Base-by-base conservation (phyloP, 2,888 invertebrate genomes). In the Venustoraphidia nigricollis region DNA sequence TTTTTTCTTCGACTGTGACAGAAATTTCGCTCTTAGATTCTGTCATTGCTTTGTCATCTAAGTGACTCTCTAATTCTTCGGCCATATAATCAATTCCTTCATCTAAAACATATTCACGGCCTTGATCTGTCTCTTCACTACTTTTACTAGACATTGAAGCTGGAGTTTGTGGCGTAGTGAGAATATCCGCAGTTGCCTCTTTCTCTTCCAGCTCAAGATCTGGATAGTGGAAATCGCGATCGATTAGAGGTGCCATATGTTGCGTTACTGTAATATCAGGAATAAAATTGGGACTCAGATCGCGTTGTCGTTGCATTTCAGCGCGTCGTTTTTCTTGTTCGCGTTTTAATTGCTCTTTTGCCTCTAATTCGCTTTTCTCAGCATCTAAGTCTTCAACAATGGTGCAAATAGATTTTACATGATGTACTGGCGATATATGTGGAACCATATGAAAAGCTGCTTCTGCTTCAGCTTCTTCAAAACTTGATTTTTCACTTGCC, bases 71-170 rank as follows among this genome's bases (percentile, higher is more conserved):
- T 37, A 72, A 57, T 48, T 76, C 74, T 64, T 77, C 76, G 39
- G 70, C 74, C 56, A 73, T 74, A 51, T 72, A 53, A 41, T 57
- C 71, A 51, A 72, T 73, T 58, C 73, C 70, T 49, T 77, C 75
- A 56, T 77, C 76, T 52, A 79, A 60, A 44, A 77, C 70, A 54
- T 79, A 77, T 63, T 80, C 78, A 53, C 72, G 66, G 10, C 79
- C 79, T 60, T 79, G 77, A 55, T 80, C 77, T 14, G 77, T 76
- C 47, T 78, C 77, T 51, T 79, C 69, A 6, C 79, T 79, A 58
- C 77, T 77, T 61, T 76, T 76, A 57, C 78, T 79, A 1, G 79
- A 79, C 40, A 70, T 71, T 13, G 78, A 78, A 50, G 74, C 69
- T 35, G 78, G 79, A 35, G 77, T 76, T 54, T 75, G 76, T 5